These are phyloP conservation scores for Graptemys geographica DNA, from an alignment of 2,797 vertebrate species.

Conservation along the genomic window DNA sequence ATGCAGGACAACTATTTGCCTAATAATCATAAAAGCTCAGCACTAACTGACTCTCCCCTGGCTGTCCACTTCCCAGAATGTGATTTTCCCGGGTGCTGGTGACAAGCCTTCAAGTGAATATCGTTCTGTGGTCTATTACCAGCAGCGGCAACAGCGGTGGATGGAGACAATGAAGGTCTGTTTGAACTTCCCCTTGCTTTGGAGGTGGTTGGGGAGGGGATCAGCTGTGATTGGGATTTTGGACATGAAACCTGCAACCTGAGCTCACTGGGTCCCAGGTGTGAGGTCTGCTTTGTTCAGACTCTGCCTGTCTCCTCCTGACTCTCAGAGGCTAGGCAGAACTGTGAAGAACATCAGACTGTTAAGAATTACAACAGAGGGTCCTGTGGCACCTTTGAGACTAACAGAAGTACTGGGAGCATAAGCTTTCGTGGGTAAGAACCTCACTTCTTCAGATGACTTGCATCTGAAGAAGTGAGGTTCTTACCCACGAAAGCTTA, in stretches of 20 bases:
- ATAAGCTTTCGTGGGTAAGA: no score
- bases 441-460: no score
- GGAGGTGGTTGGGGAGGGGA: not conserved
- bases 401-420: no score
- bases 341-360: not conserved
- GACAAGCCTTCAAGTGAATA: constrained; percentile 51
- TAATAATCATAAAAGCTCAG: not conserved
- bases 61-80: constrained; percentile 33
- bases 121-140: constrained; percentile 72
- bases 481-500: no score
- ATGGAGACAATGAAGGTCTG: constrained; percentile 76
- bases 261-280: not conserved
- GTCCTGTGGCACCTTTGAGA: no score
- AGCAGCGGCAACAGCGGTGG: constrained; percentile 75
- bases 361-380: not conserved
- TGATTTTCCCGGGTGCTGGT: constrained; percentile 45
- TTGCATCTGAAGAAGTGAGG: no score
- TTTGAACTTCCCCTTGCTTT: fast-evolving
- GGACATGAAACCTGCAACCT: not conserved
- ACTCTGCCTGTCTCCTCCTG: not conserved
- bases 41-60: fast-evolving
- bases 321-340: fast-evolving
- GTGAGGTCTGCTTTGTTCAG: not conserved
- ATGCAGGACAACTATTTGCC: not conserved
- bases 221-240: not conserved